phyloP scores from a whole-genome alignment of 2,797 vertebrate species.

The Chrosomus eos region DNA sequence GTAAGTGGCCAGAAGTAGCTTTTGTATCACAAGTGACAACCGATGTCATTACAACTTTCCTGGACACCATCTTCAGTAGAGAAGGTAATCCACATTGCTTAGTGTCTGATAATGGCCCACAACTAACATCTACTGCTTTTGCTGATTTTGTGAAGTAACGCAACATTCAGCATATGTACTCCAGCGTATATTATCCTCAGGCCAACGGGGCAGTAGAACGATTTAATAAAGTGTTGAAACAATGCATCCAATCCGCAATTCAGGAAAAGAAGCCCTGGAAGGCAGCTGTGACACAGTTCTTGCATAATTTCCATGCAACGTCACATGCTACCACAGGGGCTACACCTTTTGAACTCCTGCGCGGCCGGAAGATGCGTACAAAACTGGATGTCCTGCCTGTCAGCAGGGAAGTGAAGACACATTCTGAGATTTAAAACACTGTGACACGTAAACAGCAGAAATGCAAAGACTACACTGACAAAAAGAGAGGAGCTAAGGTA shows the following conservation, averaged over 20 bases:
- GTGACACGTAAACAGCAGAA: neutral
- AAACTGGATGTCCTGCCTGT: too few relatives aligned
- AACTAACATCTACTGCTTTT: constrained; percentile 31
- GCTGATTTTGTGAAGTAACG: neutral
- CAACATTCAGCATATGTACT: neutral
- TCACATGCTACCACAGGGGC: neutral
- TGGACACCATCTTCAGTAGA: constrained; percentile 30
- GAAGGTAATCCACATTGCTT: constrained; percentile 21
- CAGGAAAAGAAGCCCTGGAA: too few relatives aligned
- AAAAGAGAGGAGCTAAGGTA: neutral
- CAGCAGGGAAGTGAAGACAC: neutral
- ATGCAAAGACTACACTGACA: neutral
- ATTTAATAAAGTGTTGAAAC: too few relatives aligned
- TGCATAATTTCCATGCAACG: neutral
- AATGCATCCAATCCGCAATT: too few relatives aligned
- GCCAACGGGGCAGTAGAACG: too few relatives aligned
- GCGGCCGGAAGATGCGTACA: too few relatives aligned
- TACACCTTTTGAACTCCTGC: too few relatives aligned
- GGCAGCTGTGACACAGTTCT: neutral
- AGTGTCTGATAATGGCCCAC: constrained; percentile 38
- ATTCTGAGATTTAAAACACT: neutral
- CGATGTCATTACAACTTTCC: constrained; percentile 12
- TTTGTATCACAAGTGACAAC: constrained; percentile 17
- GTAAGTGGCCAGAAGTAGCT: too few relatives aligned
- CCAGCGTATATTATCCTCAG: too few relatives aligned